Base-by-base conservation (phyloP, 64 coral and sea anemone species). In the Acropora yongei region DNA sequence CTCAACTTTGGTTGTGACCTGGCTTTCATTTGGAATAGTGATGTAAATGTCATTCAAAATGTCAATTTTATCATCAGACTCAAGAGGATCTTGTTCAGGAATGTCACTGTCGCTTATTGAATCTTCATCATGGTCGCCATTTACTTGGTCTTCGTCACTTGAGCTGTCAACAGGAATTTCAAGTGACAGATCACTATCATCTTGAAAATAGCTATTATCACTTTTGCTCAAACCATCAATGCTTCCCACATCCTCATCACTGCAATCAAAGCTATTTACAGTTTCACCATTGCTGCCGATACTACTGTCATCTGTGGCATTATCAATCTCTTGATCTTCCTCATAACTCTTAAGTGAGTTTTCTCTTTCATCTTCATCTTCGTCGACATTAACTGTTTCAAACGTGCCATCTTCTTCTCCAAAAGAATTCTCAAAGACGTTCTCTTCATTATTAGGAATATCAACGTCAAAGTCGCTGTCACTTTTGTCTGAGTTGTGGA, bases 1-100 rank as follows among this genome's bases (percentile, higher is more conserved):
- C 1, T 82, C 79, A 9, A 20, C 2, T 17, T 49, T 49, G 63
- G 8, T 30, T 71, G 6, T 44, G 4, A 43, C 5, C 8, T 68
- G n/a, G n/a, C 61, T 71, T 48, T 85, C 82, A 47, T 85, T 85
- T 0, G 82, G 61, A 49, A 85, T 85, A 49, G 82, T 85, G 45
- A 85, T 85, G 17, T 65, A 71, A 43, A 85, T 85, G 18, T 85
- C 82, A 50, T 85, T 85, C 8, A 71, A 17, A 9, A 85, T 71
- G 14, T 20, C 72, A 65, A 85, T 49, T 49, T 85, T 45, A 49
- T 85, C 68, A 49, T 69, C 65, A 46, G 82, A 85, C 39, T 71
- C 63, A 49, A 10, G 5, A 14, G 30, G 18, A 63, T 85, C 82
- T 71, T 71, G 57, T 20, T 85, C 82, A 9, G 5, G 18, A 20